phyloP scores from a whole-genome alignment of 1,140 invertebrate species.

The Caenorhabditis latens region DNA sequence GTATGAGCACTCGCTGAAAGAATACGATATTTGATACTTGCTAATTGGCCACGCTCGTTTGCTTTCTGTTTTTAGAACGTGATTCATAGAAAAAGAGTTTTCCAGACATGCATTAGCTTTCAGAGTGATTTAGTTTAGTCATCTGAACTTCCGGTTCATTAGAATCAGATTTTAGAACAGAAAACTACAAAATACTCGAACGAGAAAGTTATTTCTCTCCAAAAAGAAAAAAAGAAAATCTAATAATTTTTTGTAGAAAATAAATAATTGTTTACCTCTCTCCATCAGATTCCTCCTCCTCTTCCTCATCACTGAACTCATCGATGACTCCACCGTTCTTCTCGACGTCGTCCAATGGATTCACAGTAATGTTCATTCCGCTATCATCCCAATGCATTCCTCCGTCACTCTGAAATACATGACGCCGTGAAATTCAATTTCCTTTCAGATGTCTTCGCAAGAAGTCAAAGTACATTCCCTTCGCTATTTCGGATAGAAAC shows the following conservation, averaged over 20 bases:
- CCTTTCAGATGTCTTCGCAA: neutral
- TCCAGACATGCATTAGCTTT: too few species aligned
- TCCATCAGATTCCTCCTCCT: slow-evolving; percentile 67
- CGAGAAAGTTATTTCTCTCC: too few species aligned
- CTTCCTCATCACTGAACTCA: slow-evolving; percentile 70
- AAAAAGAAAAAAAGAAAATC: neutral
- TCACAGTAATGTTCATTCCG: slow-evolving; percentile 78
- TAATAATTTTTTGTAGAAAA: neutral
- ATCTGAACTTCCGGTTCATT: slow-evolving; percentile 10
- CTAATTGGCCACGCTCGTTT: neutral
- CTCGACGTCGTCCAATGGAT: slow-evolving; percentile 77
- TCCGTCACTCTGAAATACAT: slow-evolving; percentile 65
- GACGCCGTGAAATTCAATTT: slow-evolving; percentile 40
- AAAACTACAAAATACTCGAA: neutral
- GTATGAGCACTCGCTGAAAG: slow-evolving; percentile 63
- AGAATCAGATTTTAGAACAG: slow-evolving; percentile 29
- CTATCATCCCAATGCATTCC: slow-evolving; percentile 78
- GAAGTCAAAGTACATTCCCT: slow-evolving; percentile 40
- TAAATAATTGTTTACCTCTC: slow-evolving; percentile 12
- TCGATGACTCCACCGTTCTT: slow-evolving; percentile 65
- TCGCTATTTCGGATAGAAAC: neutral
- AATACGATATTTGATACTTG: neutral
- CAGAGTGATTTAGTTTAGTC: neutral
- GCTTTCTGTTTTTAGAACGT: neutral
- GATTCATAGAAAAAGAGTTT: neutral